phyloP scores from a whole-genome alignment of 1,140 invertebrate genomes.

The Drosophila cardini region DNA sequence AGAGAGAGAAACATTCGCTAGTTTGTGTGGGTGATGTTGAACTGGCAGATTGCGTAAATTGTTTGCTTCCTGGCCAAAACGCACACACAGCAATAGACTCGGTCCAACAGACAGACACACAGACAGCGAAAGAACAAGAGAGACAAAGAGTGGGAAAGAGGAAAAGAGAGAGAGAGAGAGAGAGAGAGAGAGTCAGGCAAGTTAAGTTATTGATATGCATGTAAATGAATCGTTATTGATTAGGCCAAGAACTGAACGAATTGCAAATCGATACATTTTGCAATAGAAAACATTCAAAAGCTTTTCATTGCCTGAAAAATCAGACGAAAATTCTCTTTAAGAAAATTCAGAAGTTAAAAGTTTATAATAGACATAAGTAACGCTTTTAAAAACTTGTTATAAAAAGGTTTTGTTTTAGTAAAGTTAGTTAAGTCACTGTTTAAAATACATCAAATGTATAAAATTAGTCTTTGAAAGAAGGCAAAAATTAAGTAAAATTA shows the following conservation, averaged over 20 bases:
- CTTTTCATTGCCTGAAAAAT: not conserved
- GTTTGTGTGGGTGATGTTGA: conserved; percentile 45
- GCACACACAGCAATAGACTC: conserved; percentile 44
- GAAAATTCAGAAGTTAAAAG: not conserved
- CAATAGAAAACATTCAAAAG: conserved; percentile 12
- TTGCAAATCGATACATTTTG: conserved; percentile 23
- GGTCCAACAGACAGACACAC: conserved; percentile 8
- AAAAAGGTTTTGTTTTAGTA: too few species aligned
- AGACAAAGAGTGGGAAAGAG: conserved; percentile 1
- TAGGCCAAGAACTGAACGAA: conserved; percentile 22
- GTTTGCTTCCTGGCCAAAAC: conserved; percentile 69
- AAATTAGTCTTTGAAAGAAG: not conserved
- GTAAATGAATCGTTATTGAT: conserved; percentile 29
- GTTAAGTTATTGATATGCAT: conserved; percentile 30
- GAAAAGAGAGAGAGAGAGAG: conserved; percentile 1
- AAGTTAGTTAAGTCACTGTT: too few species aligned
- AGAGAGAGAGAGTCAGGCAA: conserved; percentile 1
- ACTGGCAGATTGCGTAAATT: conserved; percentile 77
- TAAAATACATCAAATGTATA: not conserved
- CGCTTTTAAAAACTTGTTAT: not conserved
- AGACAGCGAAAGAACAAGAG: conserved; percentile 1
- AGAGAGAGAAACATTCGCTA: not conserved
- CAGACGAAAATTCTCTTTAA: not conserved
- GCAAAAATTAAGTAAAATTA: not conserved
- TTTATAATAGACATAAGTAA: too few species aligned